Evolutionary conservation across 2,888 invertebrate species (phyloP).

Genomic region (Drosophila leonis): DNA sequence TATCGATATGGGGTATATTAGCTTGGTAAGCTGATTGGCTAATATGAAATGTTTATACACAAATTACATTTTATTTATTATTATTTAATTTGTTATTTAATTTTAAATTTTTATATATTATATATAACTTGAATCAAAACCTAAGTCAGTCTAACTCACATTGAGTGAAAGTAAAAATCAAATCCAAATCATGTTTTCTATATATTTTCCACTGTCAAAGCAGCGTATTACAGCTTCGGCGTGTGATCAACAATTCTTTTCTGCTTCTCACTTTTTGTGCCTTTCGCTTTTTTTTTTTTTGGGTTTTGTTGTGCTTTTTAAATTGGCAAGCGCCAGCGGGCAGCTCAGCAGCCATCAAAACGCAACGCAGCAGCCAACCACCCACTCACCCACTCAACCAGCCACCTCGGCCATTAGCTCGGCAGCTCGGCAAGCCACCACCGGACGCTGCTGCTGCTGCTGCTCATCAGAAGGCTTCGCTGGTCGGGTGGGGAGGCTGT

Average conservation of each 20-base stretch:
- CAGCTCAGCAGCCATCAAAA: constrained; percentile 71
- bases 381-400: constrained; percentile 1
- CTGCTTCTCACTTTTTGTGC: constrained; percentile 7
- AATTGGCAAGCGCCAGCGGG: constrained; percentile 82
- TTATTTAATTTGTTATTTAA: too few relatives aligned
- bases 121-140: too few relatives aligned
- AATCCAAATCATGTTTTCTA: too few relatives aligned
- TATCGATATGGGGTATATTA: constrained; percentile 18
- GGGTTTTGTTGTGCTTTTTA: constrained; percentile 74
- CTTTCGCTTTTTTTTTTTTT: constrained; percentile 13
- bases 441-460: constrained; percentile 27
- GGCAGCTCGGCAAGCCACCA: constrained; percentile 22
- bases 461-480: constrained; percentile 30
- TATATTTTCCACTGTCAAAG: neutral
- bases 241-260: constrained; percentile 5
- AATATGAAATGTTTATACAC: neutral
- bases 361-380: constrained; percentile 20
- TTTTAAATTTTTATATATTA: too few relatives aligned
- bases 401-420: constrained; percentile 32
- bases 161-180: too few relatives aligned
- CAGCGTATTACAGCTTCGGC: constrained; percentile 14
- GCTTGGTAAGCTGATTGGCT: neutral
- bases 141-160: too few relatives aligned
- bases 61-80: too few relatives aligned
- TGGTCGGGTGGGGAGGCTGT: neutral